phyloP scores from a whole-genome alignment of 1,140 invertebrate species.

The Meloidogyne exigua region DNA sequence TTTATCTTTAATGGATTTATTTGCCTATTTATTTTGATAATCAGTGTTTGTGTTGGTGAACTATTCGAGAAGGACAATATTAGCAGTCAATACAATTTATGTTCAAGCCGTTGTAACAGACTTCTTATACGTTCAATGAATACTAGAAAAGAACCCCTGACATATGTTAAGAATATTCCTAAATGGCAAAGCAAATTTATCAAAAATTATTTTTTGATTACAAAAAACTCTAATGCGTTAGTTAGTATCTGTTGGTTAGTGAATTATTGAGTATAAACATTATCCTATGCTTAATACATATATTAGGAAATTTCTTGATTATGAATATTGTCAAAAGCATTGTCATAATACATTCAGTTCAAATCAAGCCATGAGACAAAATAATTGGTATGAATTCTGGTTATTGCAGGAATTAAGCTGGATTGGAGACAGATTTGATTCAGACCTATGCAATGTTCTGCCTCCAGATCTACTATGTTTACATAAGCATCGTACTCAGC shows the following conservation, averaged over 20 bases:
- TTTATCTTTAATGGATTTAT: background rate
- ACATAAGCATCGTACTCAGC: background rate
- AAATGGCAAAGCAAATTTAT: background rate
- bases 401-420: background rate
- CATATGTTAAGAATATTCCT: background rate
- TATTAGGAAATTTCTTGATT: background rate
- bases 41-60: background rate
- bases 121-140: slow-evolving; percentile 21
- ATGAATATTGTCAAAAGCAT: background rate
- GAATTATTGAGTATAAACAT: background rate
- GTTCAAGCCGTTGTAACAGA: slow-evolving; percentile 16
- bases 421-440: background rate
- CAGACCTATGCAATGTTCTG: background rate
- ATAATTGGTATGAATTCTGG: background rate
- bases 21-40: background rate
- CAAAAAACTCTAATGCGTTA: background rate
- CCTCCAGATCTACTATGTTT: background rate
- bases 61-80: background rate
- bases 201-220: background rate
- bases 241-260: background rate
- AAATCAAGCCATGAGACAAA: background rate
- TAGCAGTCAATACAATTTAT: background rate
- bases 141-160: background rate
- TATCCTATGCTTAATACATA: background rate
- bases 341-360: background rate